These are phyloP conservation scores for Drosophila triauraria DNA, from an alignment of 1,140 invertebrate genomes.

Conservation along the genomic window DNA sequence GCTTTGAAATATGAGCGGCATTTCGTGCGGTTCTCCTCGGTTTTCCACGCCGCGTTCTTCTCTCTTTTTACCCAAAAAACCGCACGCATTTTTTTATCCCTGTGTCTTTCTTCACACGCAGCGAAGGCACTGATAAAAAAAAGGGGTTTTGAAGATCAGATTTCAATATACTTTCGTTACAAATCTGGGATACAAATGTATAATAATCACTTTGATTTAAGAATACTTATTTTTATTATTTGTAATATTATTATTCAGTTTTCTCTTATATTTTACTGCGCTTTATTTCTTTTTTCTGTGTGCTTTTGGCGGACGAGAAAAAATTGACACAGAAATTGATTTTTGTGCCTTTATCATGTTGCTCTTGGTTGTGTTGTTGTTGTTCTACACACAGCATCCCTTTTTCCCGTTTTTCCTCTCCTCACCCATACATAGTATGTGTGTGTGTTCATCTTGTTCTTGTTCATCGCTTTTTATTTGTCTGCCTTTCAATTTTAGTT, in stretches of 20 bases:
- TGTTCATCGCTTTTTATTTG: slow-evolving; percentile 40
- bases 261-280: too few species aligned
- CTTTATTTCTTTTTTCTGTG: not conserved
- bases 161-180: too few species aligned
- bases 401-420: not conserved
- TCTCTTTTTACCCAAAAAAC: slow-evolving; percentile 10
- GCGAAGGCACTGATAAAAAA: slow-evolving; percentile 1
- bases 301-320: slow-evolving; percentile 16
- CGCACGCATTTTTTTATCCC: slow-evolving; percentile 41
- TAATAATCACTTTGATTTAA: too few species aligned
- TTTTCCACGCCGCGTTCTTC: slow-evolving; percentile 1
- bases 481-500: slow-evolving; percentile 56
- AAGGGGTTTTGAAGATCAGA: too few species aligned
- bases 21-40: slow-evolving; percentile 56
- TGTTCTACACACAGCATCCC: slow-evolving; percentile 53
- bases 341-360: slow-evolving; percentile 76
- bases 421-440: not conserved
- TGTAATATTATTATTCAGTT: too few species aligned
- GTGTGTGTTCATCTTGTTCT: slow-evolving; percentile 24
- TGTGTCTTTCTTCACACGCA: slow-evolving; percentile 44
- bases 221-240: too few species aligned
- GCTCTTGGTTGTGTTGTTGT: slow-evolving; percentile 28
- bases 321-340: slow-evolving; percentile 78
- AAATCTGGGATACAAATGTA: too few species aligned
- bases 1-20: slow-evolving; percentile 71